Evolutionary conservation across 2,797 vertebrate species (phyloP), one percentile per base, ranked within the genome.

Genomic region (Diplodus puntazzo): DNA sequence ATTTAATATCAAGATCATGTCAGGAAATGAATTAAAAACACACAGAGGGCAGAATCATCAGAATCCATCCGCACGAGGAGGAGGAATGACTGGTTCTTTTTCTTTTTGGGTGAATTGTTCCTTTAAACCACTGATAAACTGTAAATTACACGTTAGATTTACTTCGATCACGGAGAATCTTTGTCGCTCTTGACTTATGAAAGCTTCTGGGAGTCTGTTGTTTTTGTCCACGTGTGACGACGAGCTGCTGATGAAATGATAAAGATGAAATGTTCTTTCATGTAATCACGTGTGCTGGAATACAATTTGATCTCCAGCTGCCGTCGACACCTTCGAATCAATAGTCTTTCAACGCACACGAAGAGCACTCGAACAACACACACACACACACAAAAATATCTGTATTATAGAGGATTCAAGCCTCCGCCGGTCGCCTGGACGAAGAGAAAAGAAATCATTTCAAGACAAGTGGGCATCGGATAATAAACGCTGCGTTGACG

Each of bases 401-500:
- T 7, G 34, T 34, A 54, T 69, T 45, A 18, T 14, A 2, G 49
- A n/a, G 11, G 43, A 52, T 76, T 65, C 30, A 42, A 59, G 20
- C 30, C 45, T 81, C n/a, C 16, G 3, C 12, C 49, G 77, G 54
- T 57, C 7, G 0, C 17, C n/a, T 52, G 75, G 21, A 60, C 58
- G 3, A 11, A 60, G 61, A 71, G 66, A 42, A 42, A 52, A 63
- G 57, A 46, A 45, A 45, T 45, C 5, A 30, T 61, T 30, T 45
- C 1, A 3, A 82, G 72, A 85, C 77, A 67, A 75, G 58, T 23
- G 48, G 58, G 61, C 58, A 18, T 62, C 25, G 9, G 27, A 80
- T 67, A 68, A 55, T 14, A 81, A 34, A 20, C 52, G 67, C 17
- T 8, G 21, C 20, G n/a, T 25, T 42, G 39, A 59, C 18, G 9